Conservation (phyloP, 1,140 invertebrate genomes). For the Diprion similis region DNA sequence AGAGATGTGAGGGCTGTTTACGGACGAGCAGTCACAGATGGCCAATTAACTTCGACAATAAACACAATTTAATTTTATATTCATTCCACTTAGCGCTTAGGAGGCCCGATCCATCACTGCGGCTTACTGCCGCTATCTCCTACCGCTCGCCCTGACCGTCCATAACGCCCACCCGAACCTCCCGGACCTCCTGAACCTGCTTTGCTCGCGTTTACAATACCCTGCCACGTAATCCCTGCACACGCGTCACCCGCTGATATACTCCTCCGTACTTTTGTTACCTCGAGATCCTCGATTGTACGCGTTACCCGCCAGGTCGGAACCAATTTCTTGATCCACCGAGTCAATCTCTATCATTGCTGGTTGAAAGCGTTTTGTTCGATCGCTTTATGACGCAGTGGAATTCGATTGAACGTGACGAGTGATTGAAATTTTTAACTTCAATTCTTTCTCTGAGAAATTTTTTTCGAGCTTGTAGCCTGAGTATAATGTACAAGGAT, state of each 20-base stretch:
- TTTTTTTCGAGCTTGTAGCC: no score
- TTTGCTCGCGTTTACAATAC: constrained; percentile 27
- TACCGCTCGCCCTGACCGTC: constrained; percentile 25
- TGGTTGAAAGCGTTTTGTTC: no score
- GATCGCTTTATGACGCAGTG: no score
- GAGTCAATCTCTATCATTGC: no score
- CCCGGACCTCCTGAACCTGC: constrained; percentile 33
- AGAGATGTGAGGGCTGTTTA: constrained; percentile 32
- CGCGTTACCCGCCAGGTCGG: background rate
- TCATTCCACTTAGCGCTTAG: constrained; percentile 55
- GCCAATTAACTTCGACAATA: constrained; percentile 58
- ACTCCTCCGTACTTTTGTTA: background rate
- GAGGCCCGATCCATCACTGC: constrained; percentile 51
- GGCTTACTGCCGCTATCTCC: constrained; percentile 54
- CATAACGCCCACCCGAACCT: constrained; percentile 31
- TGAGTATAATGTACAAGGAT: background rate
- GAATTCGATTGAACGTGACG: no score
- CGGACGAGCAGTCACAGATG: constrained; percentile 52
- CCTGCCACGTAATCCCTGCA: constrained; percentile 18
- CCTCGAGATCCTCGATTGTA: background rate
- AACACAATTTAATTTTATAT: constrained; percentile 60
- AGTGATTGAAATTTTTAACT: no score
- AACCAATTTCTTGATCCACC: no score
- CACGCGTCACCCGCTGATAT: background rate
- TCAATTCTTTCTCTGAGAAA: no score